phyloP scores from a whole-genome alignment of 23 tunicate species.

The Diplosoma virens region DNA sequence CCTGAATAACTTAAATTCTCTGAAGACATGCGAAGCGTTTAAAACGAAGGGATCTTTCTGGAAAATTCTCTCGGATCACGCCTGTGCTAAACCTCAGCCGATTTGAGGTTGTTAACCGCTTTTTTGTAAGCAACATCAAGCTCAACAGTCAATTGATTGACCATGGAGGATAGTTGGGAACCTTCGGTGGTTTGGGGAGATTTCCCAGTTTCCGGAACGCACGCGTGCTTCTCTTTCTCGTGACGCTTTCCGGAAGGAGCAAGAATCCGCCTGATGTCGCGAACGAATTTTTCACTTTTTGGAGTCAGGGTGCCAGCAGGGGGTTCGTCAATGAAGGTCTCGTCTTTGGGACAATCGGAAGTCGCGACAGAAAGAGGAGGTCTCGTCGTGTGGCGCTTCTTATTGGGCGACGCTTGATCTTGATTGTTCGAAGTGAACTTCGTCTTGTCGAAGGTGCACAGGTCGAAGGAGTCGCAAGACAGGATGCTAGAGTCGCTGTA shows the following conservation, averaged over 20 bases:
- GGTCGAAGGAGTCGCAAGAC: slow-evolving; percentile 73
- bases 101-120: slow-evolving; percentile 35
- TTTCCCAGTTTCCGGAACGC: not conserved
- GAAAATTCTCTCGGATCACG: too few relatives aligned
- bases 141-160: slow-evolving; percentile 53
- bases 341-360: slow-evolving; percentile 14
- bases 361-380: slow-evolving; percentile 25
- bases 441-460: slow-evolving; percentile 52
- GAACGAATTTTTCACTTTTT: slow-evolving; percentile 61
- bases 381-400: slow-evolving; percentile 45
- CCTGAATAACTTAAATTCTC: too few relatives aligned
- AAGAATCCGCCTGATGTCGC: slow-evolving; percentile 55
- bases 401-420: not conserved
- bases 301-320: slow-evolving; percentile 48
- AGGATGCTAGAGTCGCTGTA: slow-evolving; percentile 78
- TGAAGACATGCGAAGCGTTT: too few relatives aligned
- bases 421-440: not conserved
- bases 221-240: not conserved
- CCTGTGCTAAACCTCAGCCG: slow-evolving; percentile 46
- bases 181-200: slow-evolving; percentile 38
- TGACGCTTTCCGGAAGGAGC: slow-evolving; percentile 51
- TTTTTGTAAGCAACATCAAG: slow-evolving; percentile 67
- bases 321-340: not conserved
- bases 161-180: slow-evolving; percentile 53
- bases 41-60: too few relatives aligned